Conservation (phyloP, 2,113 vertebrate species). For the Macaca mulatta region DNA sequence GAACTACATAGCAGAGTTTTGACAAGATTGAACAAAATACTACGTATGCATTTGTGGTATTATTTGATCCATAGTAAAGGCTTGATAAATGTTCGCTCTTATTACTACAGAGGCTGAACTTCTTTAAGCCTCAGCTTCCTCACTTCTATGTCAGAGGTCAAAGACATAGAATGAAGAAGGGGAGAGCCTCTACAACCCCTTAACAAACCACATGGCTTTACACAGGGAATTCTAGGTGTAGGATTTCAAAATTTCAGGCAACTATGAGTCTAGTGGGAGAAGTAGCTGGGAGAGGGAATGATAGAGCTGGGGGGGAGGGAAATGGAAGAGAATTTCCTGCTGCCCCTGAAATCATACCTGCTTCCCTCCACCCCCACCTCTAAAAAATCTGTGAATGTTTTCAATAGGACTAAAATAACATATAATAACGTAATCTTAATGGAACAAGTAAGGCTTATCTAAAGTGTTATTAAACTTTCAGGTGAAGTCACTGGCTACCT, state of each 20-base stretch:
- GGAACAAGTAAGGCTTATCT: constrained; percentile 43
- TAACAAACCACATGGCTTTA: not conserved
- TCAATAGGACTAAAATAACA: not conserved
- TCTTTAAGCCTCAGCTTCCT: not conserved
- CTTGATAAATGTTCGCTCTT: not conserved
- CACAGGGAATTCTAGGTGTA: not conserved
- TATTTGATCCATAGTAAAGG: not conserved
- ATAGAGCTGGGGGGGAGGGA: fast-evolving
- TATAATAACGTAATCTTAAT: not conserved
- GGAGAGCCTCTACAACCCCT: not conserved
- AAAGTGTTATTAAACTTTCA: constrained; percentile 82
- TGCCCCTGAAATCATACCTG: not conserved
- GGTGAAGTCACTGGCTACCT: constrained; percentile 93
- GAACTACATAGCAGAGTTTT: not conserved
- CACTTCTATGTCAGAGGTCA: not conserved
- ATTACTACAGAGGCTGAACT: not conserved
- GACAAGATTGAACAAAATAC: not conserved
- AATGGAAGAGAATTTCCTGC: not conserved
- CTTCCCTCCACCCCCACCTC: not conserved
- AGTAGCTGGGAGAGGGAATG: not conserved
- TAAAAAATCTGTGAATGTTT: not conserved
- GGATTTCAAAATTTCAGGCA: not conserved
- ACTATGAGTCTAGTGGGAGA: not conserved
- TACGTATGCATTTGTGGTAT: not conserved
- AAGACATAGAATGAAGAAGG: not conserved